phyloP scores from a whole-genome alignment of 1,140 invertebrate species.

The Stenopsyche tienmushanensis region DNA sequence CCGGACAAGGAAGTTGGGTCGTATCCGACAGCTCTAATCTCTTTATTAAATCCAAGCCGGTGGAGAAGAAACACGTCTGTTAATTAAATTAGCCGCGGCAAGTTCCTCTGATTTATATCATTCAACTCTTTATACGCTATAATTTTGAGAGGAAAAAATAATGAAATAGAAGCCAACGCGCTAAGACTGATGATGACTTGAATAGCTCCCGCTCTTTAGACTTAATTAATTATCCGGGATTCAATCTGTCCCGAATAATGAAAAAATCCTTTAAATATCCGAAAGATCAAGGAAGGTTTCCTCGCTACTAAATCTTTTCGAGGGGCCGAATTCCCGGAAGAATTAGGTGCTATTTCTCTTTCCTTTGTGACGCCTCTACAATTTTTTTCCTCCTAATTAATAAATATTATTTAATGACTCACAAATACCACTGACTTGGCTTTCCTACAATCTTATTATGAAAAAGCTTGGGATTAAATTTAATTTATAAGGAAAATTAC shows the following conservation, averaged over 20 bases:
- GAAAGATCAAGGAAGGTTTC: not conserved
- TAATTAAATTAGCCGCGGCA: constrained; percentile 2
- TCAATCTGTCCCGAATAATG: constrained; percentile 6
- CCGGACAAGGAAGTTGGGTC: too few species aligned
- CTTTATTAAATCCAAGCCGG: not conserved
- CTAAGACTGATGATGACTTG: not conserved
- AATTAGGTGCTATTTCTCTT: not conserved
- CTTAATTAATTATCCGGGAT: constrained; percentile 6
- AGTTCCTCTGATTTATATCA: not conserved
- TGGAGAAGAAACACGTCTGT: not conserved
- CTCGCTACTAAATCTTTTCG: not conserved
- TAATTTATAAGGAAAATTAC: too few species aligned
- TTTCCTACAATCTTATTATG: too few species aligned
- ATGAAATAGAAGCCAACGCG: not conserved
- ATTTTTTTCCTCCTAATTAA: too few species aligned
- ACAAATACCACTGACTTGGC: too few species aligned
- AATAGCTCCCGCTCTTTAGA: not conserved
- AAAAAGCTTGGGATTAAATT: too few species aligned
- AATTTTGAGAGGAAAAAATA: constrained; percentile 1
- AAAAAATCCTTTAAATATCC: not conserved
- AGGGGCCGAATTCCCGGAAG: not conserved
- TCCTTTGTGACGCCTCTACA: not conserved
- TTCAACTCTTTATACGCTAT: not conserved
- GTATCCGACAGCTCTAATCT: not conserved
- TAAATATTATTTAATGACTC: not conserved